Evolutionary conservation across 1,140 invertebrate species (phyloP), one percentile per base, ranked within the genome.

Genomic region (Aphis craccivora): DNA sequence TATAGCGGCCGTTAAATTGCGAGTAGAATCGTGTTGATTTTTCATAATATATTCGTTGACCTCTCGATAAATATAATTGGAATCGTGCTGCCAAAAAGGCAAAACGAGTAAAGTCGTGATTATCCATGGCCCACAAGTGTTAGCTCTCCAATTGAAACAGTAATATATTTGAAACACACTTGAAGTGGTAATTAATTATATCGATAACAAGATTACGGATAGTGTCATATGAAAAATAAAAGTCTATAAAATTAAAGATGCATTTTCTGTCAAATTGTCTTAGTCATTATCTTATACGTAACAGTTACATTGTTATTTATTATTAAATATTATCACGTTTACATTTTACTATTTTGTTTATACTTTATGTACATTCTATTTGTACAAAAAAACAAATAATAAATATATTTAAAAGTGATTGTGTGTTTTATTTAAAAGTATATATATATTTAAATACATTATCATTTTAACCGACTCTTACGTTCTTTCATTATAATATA

Each of bases 31-130:
- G 87, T 89, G 87, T 89, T 89, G 87, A 89, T 53, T 89, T 89
- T 89, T 89, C 87, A 53, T 89, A 53, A 55, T 40, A 35, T 40
- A 53, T 89, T 89, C 88, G 23, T 55, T 37, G 88, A 89, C 88
- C 88, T 55, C 88, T 40, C 88, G 51, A 55, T 55, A 53, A 89
- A 89, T 55, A 40, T 89, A 89, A 89, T 89, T 53, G 51, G 51
- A 89, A 89, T 89, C 88, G 88, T 89, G 88, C 88, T 89, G 88
- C 35, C 51, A 37, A 89, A 89, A 89, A 89, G 51, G 88, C 88
- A 25, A 89, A 55, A 55, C 88, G 51, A 55, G 88, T 37, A 11
- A 40, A 89, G 51, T 89, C 88, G 88, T 89, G 88, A 89, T 37
- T 55, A 14, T 37, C 51, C 51, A 37, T 89, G 35, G 51, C 51